Conservation (phyloP, 2,113 vertebrate genomes). For the Petromus typicus region DNA sequence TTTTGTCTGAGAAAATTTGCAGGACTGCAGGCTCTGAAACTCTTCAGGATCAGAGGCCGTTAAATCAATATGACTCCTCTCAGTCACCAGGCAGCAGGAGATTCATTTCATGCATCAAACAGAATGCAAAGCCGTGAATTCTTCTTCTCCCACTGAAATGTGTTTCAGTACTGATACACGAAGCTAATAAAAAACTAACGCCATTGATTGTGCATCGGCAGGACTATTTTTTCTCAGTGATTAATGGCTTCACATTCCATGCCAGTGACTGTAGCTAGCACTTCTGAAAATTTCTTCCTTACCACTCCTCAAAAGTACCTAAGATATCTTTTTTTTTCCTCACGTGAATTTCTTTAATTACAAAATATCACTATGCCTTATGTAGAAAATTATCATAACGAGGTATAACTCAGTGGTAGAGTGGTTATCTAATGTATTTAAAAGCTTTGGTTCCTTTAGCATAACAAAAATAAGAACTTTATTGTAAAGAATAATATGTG, state of each 20-base stretch:
- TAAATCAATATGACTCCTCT: constrained; percentile 54
- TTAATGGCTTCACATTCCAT: not conserved
- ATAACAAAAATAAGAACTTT: not conserved
- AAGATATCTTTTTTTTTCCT: not conserved
- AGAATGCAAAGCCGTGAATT: constrained; percentile 35
- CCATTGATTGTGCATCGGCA: not conserved
- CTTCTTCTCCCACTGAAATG: not conserved
- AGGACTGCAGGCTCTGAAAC: constrained; percentile 51
- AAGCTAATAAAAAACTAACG: constrained; percentile 66
- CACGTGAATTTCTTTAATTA: not conserved
- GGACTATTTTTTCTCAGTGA: constrained; percentile 36
- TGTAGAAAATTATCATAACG: not conserved
- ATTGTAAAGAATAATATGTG: not conserved
- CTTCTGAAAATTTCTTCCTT: not conserved
- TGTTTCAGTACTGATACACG: constrained; percentile 17
- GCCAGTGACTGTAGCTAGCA: not conserved
- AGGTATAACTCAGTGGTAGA: not conserved
- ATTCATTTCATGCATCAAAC: constrained; percentile 58
- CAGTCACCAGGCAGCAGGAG: constrained; percentile 39
- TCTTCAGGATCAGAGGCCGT: constrained; percentile 7
- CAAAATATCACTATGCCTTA: not conserved
- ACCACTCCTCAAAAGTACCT: constrained; percentile 8
- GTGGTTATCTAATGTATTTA: not conserved
- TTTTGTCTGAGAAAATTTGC: not conserved
- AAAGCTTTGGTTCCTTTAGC: not conserved